Percentiles rank a stretch among this genome's conserved stretches.
These are phyloP conservation scores for Clangula hyemalis DNA, from an alignment of 2,797 vertebrate genomes.

Conservation along the genomic window DNA sequence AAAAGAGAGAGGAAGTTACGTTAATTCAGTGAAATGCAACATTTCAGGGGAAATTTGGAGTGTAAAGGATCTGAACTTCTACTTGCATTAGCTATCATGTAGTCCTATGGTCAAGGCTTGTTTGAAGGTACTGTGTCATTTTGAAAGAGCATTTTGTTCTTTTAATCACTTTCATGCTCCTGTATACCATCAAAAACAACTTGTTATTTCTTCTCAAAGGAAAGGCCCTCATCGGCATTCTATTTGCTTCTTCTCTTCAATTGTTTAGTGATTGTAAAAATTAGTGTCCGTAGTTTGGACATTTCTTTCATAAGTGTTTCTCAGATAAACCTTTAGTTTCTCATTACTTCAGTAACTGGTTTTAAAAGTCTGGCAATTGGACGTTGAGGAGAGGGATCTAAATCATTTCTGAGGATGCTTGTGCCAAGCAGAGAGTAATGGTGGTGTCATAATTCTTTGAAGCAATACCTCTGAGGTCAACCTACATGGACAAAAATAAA, in stretches of 20 bases:
- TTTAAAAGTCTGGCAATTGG: conserved; percentile 22
- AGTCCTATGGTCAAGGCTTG: background rate
- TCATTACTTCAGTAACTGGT: conserved; percentile 14
- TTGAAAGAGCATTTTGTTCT: background rate
- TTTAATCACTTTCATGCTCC: background rate
- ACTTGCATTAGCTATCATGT: background rate
- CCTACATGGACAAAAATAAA: background rate
- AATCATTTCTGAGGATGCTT: background rate
- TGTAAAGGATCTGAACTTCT: background rate
- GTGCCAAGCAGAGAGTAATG: background rate
- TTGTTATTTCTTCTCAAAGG: background rate
- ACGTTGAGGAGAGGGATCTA: background rate
- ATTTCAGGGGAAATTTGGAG: background rate
- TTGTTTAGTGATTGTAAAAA: conserved; percentile 57
- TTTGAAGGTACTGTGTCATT: background rate
- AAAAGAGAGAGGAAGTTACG: background rate
- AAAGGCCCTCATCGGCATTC: background rate
- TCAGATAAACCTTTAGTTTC: conserved; percentile 15
- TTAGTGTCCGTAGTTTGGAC: conserved; percentile 29
- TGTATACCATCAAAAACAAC: background rate
- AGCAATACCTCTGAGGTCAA: background rate
- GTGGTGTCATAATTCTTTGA: background rate
- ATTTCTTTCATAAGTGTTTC: background rate
- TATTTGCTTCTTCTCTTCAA: conserved; percentile 43
- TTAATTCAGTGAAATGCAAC: background rate